phyloP scores from a whole-genome alignment of 2,888 invertebrate genomes.

The Cerastis leucographa region DNA sequence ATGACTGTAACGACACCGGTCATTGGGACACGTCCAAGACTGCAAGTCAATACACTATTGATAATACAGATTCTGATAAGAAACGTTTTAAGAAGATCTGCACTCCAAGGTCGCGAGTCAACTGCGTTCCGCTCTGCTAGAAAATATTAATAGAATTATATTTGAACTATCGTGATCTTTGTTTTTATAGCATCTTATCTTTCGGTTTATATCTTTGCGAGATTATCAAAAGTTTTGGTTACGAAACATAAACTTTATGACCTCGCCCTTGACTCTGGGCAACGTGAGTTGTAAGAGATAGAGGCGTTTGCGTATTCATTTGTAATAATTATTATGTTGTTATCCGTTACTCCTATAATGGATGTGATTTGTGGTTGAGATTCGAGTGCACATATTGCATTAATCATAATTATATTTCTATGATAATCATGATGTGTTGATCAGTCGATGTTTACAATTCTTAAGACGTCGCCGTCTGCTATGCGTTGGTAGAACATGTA shows the following conservation, averaged over 20 bases:
- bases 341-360: constrained; percentile 34
- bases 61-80: constrained; percentile 55
- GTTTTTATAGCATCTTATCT: constrained; percentile 62
- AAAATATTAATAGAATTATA: constrained; percentile 61
- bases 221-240: constrained; percentile 68
- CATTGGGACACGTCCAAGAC: constrained; percentile 54
- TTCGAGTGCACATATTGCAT: constrained; percentile 24
- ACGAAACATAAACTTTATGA: constrained; percentile 62
- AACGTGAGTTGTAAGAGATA: constrained; percentile 65
- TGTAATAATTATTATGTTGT: constrained; percentile 52
- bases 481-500: constrained; percentile 6
- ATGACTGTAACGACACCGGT: constrained; percentile 23
- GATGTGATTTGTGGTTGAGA: constrained; percentile 22
- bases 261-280: constrained; percentile 68
- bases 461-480: neutral
- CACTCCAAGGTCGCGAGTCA: constrained; percentile 29
- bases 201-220: constrained; percentile 53
- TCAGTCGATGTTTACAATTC: constrained; percentile 40
- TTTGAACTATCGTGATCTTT: constrained; percentile 56
- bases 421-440: constrained; percentile 20
- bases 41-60: constrained; percentile 48
- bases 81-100: constrained; percentile 47
- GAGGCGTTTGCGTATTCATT: constrained; percentile 61
- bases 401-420: neutral
- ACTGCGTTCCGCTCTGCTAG: constrained; percentile 14